phyloP scores from a whole-genome alignment of 2,888 invertebrate species.

The Eilema depressum region DNA sequence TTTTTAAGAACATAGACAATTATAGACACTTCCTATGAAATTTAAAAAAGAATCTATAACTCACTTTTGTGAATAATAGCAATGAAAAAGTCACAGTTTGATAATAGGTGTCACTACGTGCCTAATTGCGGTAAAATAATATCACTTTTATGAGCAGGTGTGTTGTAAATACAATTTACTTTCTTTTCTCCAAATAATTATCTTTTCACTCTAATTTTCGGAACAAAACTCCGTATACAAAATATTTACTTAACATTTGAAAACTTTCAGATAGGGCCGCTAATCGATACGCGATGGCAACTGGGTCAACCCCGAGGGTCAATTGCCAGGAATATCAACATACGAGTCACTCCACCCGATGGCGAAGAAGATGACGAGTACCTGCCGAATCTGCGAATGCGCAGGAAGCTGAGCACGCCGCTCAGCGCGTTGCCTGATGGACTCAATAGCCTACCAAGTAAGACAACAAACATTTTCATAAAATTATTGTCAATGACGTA shows the following conservation, averaged over 20 bases:
- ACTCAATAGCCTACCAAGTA: constrained; percentile 61
- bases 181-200: constrained; percentile 1
- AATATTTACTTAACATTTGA: background rate
- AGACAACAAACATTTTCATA: constrained; percentile 12
- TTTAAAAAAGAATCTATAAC: no score
- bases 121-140: no score
- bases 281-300: constrained; percentile 75
- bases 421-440: constrained; percentile 72
- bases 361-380: constrained; percentile 80
- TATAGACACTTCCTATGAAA: no score
- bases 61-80: no score
- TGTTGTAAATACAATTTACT: no score
- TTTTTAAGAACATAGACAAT: no score
- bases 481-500: background rate
- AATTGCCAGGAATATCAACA: constrained; percentile 75
- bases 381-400: constrained; percentile 69
- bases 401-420: constrained; percentile 80
- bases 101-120: no score
- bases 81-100: no score
- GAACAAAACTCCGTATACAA: background rate
- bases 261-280: constrained; percentile 75
- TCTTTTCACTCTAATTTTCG: background rate
- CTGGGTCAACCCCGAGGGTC: constrained; percentile 59
- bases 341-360: constrained; percentile 83
- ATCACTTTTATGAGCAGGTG: no score